phyloP scores from a whole-genome alignment of 2,113 vertebrate genomes.

The Thalassarche chlororhynchos region DNA sequence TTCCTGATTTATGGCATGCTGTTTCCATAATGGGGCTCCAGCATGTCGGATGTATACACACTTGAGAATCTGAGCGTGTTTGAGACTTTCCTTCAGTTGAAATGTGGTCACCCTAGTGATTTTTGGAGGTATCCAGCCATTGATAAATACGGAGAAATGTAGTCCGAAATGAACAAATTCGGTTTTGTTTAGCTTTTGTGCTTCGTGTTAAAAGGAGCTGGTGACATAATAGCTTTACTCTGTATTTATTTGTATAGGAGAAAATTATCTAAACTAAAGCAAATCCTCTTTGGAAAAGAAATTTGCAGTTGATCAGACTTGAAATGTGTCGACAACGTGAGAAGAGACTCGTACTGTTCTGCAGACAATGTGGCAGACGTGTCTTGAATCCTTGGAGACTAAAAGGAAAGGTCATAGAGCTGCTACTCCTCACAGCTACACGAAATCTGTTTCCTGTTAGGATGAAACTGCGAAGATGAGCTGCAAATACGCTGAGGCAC shows the following conservation, averaged over 20 bases:
- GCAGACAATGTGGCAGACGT: conserved; percentile 47
- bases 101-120: neutral
- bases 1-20: conserved; percentile 18
- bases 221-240: neutral
- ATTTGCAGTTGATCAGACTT: conserved; percentile 14
- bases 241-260: conserved; percentile 47
- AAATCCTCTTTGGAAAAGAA: conserved; percentile 46
- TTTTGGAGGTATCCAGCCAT: neutral
- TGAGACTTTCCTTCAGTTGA: neutral
- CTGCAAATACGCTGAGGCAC: neutral
- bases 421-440: conserved; percentile 20
- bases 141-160: neutral
- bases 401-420: conserved; percentile 50
- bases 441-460: conserved; percentile 61
- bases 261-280: conserved; percentile 45
- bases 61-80: neutral
- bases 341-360: conserved; percentile 43
- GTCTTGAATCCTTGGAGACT: conserved; percentile 54
- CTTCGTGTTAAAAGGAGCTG: conserved; percentile 46
- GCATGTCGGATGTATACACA: neutral
- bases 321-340: conserved; percentile 51
- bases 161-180: neutral
- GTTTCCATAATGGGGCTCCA: neutral
- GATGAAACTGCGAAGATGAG: neutral
- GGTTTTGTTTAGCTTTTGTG: neutral